These are phyloP conservation scores for Sebastes elongatus DNA, from an alignment of 2,797 vertebrate species.

Conservation along the genomic window DNA sequence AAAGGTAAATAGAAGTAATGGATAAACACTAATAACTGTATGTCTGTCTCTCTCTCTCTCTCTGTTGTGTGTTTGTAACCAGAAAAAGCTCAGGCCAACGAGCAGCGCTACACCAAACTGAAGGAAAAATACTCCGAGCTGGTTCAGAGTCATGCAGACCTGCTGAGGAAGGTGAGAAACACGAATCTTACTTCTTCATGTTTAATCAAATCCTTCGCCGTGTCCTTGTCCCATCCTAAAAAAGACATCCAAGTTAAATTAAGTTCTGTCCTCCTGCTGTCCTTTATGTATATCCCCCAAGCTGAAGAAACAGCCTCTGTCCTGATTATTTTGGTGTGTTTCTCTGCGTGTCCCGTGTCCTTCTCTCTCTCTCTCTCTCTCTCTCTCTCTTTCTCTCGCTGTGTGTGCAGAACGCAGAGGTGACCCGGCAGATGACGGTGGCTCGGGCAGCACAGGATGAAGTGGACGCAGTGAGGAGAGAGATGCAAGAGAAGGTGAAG, in stretches of 20 bases:
- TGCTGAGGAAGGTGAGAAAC: conserved; percentile 91
- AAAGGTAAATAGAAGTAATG: no score
- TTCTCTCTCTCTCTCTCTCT: not conserved
- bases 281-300: not conserved
- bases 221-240: not conserved
- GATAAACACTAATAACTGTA: not conserved
- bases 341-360: conserved; percentile 4
- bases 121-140: conserved; percentile 98
- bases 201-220: not conserved
- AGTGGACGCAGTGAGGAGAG: conserved; percentile 88
- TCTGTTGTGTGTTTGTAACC: conserved; percentile 7
- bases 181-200: not conserved
- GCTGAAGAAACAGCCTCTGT: not conserved
- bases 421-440: conserved; percentile 92
- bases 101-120: conserved; percentile 96
- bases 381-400: not conserved
- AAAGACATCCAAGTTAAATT: not conserved
- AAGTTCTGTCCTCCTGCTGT: not conserved
- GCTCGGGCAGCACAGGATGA: conserved; percentile 91
- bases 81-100: conserved; percentile 95
- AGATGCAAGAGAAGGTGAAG: conserved; percentile 91
- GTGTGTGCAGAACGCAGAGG: conserved; percentile 90
- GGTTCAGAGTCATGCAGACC: conserved; percentile 94
- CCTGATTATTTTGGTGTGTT: conserved; percentile 2
- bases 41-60: not conserved